Conservation (phyloP, 1,140 invertebrate species). For the Ditylenchus dipsaci region DNA sequence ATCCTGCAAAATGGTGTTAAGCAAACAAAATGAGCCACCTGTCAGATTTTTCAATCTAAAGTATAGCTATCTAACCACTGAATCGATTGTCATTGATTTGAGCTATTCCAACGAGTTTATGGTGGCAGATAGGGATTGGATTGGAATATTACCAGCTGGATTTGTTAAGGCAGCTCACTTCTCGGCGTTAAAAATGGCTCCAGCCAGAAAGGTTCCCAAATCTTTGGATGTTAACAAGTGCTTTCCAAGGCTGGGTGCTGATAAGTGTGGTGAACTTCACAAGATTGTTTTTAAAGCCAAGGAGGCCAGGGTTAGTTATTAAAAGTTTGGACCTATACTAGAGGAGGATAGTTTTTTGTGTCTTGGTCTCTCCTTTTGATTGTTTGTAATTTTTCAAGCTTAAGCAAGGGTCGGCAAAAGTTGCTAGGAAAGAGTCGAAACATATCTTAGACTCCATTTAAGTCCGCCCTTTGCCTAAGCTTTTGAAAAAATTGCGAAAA, state of each 20-base stretch:
- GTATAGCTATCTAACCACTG: constrained; percentile 3
- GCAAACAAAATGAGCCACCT: background rate
- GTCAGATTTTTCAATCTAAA: constrained; percentile 16
- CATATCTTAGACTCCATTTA: too few species aligned
- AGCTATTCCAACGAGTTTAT: constrained; percentile 9
- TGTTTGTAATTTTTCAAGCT: too few species aligned
- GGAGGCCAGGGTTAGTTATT: constrained; percentile 4
- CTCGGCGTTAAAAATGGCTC: constrained; percentile 15
- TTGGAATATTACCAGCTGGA: constrained; percentile 13
- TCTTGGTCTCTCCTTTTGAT: too few species aligned
- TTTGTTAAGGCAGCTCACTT: constrained; percentile 6
- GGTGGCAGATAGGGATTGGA: constrained; percentile 11
- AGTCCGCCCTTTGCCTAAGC: too few species aligned
- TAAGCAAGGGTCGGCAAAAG: too few species aligned
- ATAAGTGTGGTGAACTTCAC: constrained; percentile 5
- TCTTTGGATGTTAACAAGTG: background rate
- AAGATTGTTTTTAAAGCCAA: constrained; percentile 16
- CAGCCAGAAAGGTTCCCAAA: background rate
- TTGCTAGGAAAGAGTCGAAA: too few species aligned
- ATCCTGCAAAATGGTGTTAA: background rate
- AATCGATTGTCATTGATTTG: constrained; percentile 13
- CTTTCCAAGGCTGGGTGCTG: background rate
- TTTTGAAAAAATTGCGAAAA: too few species aligned
- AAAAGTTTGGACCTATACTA: too few species aligned
- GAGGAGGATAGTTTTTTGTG: too few species aligned